Evolutionary conservation across 2,113 vertebrate species (phyloP), one percentile per base, ranked within the genome.

Genomic region (Gadus macrocephalus): DNA sequence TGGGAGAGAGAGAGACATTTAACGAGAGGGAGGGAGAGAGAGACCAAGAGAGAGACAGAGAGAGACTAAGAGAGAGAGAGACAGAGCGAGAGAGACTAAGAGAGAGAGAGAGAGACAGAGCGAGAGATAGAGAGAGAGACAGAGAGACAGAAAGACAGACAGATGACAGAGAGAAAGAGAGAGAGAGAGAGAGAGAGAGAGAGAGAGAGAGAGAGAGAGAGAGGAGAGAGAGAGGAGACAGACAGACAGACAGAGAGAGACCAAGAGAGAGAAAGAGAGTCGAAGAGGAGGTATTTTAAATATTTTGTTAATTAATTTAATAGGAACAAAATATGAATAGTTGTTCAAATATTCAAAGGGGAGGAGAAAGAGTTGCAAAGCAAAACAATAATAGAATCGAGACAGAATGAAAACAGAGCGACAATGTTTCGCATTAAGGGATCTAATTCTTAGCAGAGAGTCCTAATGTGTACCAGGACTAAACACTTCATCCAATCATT

Each of bases 361-460:
- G 66, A 59, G 67, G 53, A n/a, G 31, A 4, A 35, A 35, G 15
- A 15, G 3, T 64, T 59, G 25, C 22, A 53, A 66, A 70, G 49
- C 12, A 59, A 72, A 74, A 68, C 17, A 67, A 28, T 25, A 15
- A 64, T 15, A 53, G 15, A 66, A 28, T 14, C 3, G 61, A 27
- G 19, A 61, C n/a, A 4, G 69, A 31, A 64, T 55, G 76, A 71
- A 69, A 76, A 79, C 68, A 69, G 66, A 20, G 61, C 17, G 66
- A 58, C 64, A 71, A 72, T 64, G 64, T 65, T 72, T 75, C 70
- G 74, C 65, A 71, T 75, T 79, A 63, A 76, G 65, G 68, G 60
- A 68, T 74, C 77, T 69, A 74, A 78, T 70, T 17, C 53, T 20
- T 76, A 73, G 78, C 77, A 15, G 68, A 1, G 27, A 70, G 76